phyloP scores from a whole-genome alignment of 2,113 vertebrate genomes.

The Gracilinanus agilis region DNA sequence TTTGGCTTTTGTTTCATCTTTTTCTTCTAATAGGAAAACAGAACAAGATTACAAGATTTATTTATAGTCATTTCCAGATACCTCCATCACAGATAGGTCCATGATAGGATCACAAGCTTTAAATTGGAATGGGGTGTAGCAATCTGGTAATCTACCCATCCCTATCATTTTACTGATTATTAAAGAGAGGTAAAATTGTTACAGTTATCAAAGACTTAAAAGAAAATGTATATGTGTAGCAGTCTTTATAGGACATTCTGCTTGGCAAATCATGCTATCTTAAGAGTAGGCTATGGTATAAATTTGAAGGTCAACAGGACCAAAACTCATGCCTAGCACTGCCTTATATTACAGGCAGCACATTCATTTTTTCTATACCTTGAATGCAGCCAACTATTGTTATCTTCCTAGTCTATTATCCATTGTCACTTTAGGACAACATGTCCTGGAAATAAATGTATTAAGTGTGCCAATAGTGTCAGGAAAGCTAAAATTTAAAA shows the following conservation, averaged over 20 bases:
- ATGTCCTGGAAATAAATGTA: neutral
- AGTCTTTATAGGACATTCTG: neutral
- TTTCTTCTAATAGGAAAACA: neutral
- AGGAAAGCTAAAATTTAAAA: neutral
- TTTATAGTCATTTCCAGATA: neutral
- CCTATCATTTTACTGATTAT: neutral
- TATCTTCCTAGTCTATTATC: neutral
- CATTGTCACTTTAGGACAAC: neutral
- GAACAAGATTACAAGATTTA: neutral
- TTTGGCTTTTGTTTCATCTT: neutral
- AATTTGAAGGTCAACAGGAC: neutral
- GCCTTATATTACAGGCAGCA: neutral
- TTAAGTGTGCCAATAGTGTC: neutral
- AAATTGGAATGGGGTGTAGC: neutral
- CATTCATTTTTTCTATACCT: neutral
- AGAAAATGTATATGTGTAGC: neutral
- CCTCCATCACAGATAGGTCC: neutral
- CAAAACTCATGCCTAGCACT: neutral
- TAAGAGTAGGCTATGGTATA: neutral
- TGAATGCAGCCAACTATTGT: neutral
- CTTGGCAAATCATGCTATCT: neutral
- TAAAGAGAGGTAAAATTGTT: too few relatives aligned
- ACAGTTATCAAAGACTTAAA: too few relatives aligned
- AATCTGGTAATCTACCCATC: neutral
- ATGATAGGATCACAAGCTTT: neutral